Base-by-base conservation (phyloP, 2,113 vertebrate genomes). In the Stegastes partitus region DNA sequence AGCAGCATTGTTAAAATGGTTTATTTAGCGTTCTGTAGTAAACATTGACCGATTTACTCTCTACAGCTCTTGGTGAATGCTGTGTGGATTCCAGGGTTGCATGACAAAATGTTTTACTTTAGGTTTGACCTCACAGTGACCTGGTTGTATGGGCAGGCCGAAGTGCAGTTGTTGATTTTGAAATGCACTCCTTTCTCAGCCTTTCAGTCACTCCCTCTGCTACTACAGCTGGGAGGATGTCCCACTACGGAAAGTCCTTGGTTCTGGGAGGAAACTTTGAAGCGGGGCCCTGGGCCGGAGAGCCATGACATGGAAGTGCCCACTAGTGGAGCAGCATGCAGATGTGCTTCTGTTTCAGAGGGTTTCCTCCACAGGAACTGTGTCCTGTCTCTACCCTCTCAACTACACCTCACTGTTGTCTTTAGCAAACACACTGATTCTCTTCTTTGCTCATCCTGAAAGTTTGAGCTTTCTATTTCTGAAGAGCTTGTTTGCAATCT, bases 211-310 rank as follows among this genome's bases (percentile, higher is more conserved):
- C 72, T 86, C 82, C 74, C 81, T 55, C 11, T 62, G 62, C 77
- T 82, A 81, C 67, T 59, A 68, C 54, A 66, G 76, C 85, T 79
- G 68, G 71, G 79, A 92, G 94, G 94, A 94, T 93, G 89, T 92
- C 85, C 91, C 89, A 66, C 75, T 79, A 82, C 55, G 91, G 92
- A 92, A 93, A 93, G 94, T 92, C 91, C 87, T 93, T 93, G 93
- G 79, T 82, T 92, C 77, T 65, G 85, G 79, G 83, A 91, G 94
- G 94, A 94, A 93, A 85, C 85, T 80, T 92, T 68, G 72, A 78
- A 85, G 75, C 31, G 42, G 78, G 77, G 75, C 75, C 58, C 45
- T 25, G 83, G 76, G 63, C 81, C 84, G 74, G 64, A 79, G 88
- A 87, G 83, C 85, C 70, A 25, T 86, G 91, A 92, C 92, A 89